These are phyloP conservation scores for Notiomystis cincta DNA, from an alignment of 2,113 vertebrate species.

Conservation along the genomic window DNA sequence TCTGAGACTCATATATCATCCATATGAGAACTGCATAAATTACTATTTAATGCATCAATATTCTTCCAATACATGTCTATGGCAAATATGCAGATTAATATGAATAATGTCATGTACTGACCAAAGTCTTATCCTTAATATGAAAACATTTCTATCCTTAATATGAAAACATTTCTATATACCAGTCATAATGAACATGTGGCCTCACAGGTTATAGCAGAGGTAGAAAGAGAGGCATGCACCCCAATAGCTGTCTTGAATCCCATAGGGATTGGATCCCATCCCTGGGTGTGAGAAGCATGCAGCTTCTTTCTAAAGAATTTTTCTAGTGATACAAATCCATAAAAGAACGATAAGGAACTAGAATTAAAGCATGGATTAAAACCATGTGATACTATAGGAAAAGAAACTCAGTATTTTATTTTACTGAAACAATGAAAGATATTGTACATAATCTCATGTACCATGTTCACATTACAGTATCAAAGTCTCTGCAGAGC, in stretches of 20 bases:
- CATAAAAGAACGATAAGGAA: neutral
- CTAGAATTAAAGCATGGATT: neutral
- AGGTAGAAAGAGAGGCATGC: neutral
- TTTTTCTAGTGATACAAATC: neutral
- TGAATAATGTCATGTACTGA: neutral
- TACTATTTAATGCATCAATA: neutral
- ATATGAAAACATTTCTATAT: neutral
- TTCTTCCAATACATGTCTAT: neutral
- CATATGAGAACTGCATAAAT: neutral
- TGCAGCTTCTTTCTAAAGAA: neutral
- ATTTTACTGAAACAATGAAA: neutral
- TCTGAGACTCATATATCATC: neutral
- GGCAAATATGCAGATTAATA: neutral
- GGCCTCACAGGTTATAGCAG: neutral
- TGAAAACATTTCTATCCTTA: neutral
- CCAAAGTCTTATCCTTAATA: neutral
- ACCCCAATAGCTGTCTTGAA: neutral
- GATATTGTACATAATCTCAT: neutral
- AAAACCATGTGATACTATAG: neutral
- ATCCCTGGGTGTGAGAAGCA: neutral
- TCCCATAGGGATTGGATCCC: neutral
- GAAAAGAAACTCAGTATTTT: neutral
- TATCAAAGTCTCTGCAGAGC: neutral
- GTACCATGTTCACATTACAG: neutral
- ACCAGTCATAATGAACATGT: neutral